Percentiles rank a stretch among this genome's conserved stretches.
These are phyloP conservation scores for Neolamprologus longior DNA, from an alignment of 2,113 vertebrate species.

Conservation along the genomic window DNA sequence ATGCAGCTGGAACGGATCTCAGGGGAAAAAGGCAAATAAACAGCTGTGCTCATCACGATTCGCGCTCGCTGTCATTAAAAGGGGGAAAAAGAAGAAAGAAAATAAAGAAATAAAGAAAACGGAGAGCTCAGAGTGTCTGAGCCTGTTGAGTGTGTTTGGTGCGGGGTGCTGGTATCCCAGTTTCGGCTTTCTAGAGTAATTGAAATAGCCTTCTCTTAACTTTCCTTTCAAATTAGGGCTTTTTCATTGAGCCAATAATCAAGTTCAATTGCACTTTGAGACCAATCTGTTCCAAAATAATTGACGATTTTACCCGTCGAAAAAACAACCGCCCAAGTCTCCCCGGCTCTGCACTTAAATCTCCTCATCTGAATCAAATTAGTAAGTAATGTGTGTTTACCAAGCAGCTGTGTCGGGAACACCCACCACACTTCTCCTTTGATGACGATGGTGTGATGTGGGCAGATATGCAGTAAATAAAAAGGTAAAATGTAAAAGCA, in stretches of 20 bases:
- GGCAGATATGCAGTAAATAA: background rate
- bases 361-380: constrained; percentile 47
- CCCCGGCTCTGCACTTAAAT: constrained; percentile 6
- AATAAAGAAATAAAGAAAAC: background rate
- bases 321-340: background rate
- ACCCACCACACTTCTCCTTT: constrained; percentile 1
- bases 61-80: background rate
- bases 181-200: constrained; percentile 11
- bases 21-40: background rate
- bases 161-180: background rate
- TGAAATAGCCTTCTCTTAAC: constrained; percentile 39
- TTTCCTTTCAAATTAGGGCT: constrained; percentile 26
- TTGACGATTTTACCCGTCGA: constrained; percentile 9
- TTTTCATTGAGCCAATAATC: constrained; percentile 10
- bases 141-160: background rate
- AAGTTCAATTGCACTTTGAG: constrained; percentile 52
- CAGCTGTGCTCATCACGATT: constrained; percentile 11
- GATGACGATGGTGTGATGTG: background rate
- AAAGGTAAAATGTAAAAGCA: background rate
- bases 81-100: background rate
- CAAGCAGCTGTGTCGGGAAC: background rate
- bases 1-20: background rate
- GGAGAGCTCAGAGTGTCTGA: background rate
- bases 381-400: constrained; percentile 24
- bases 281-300: constrained; percentile 53